These are phyloP conservation scores for Caenorhabditis brenneri DNA, from an alignment of 1,140 invertebrate species.

Conservation along the genomic window DNA sequence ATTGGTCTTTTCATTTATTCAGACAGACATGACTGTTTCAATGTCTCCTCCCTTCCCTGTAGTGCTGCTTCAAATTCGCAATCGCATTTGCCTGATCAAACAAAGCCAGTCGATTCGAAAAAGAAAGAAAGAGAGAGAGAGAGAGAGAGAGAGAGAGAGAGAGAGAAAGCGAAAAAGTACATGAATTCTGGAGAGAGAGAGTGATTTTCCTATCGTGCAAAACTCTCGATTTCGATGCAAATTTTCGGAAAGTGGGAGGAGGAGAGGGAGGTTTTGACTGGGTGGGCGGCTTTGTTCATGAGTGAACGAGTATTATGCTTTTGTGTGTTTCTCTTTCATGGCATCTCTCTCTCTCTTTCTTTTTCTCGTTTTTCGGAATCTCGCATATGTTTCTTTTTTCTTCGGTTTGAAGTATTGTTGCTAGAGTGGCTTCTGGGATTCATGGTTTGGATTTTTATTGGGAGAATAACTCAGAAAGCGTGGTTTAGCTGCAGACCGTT, in stretches of 20 bases:
- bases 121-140: background rate
- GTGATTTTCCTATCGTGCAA: background rate
- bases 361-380: background rate
- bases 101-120: slow-evolving; percentile 5
- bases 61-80: background rate
- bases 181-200: background rate
- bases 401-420: no score
- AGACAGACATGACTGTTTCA: background rate
- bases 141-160: background rate
- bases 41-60: background rate
- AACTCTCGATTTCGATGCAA: slow-evolving; percentile 40
- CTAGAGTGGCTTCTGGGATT: no score
- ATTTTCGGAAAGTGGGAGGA: background rate
- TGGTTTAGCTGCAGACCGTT: no score
- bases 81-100: slow-evolving; percentile 36
- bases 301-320: slow-evolving; percentile 24
- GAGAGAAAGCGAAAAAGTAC: background rate
- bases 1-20: slow-evolving; percentile 12
- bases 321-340: background rate
- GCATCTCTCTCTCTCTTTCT: no score
- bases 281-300: background rate
- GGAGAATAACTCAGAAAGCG: no score
- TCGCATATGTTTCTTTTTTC: no score
- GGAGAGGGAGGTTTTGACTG: background rate
- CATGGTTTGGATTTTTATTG: no score